phyloP scores from a whole-genome alignment of 2,888 invertebrate genomes.

The Merodon equestris region DNA sequence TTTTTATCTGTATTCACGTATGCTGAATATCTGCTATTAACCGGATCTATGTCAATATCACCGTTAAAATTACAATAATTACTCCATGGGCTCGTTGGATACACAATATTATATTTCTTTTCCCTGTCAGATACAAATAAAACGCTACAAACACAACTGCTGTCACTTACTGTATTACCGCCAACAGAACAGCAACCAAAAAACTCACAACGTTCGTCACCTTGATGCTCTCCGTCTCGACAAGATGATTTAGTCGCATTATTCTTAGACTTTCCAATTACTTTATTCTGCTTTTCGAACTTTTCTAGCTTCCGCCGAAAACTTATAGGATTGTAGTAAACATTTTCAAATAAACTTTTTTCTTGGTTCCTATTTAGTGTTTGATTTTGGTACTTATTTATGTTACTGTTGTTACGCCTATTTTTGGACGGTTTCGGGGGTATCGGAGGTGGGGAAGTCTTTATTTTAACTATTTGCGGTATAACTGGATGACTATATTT shows the following conservation, averaged over 20 bases:
- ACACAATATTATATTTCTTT: constrained; percentile 42
- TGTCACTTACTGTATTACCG: constrained; percentile 63
- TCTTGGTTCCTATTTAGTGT: constrained; percentile 11
- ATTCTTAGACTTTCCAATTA: constrained; percentile 55
- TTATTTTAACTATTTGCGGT: constrained; percentile 29
- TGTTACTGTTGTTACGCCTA: constrained; percentile 14
- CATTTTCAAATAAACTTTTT: constrained; percentile 17
- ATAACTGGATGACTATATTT: background rate
- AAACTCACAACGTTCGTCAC: constrained; percentile 71
- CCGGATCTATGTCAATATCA: constrained; percentile 37
- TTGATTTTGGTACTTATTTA: constrained; percentile 18
- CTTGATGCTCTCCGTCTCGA: constrained; percentile 39
- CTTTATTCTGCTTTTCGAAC: constrained; percentile 71
- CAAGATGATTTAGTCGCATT: constrained; percentile 34
- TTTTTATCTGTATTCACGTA: constrained; percentile 39
- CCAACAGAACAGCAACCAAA: constrained; percentile 71
- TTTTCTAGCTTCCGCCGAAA: constrained; percentile 72
- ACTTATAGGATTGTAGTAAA: constrained; percentile 71
- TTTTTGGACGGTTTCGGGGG: constrained; percentile 70
- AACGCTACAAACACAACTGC: constrained; percentile 51
- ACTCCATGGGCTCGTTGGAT: constrained; percentile 44
- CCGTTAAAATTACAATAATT: constrained; percentile 51
- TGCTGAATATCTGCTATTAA: constrained; percentile 11
- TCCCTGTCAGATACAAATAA: constrained; percentile 52
- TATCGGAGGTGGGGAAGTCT: constrained; percentile 67